These are phyloP conservation scores for Tuta absoluta DNA, from an alignment of 2,888 invertebrate species.

Conservation along the genomic window DNA sequence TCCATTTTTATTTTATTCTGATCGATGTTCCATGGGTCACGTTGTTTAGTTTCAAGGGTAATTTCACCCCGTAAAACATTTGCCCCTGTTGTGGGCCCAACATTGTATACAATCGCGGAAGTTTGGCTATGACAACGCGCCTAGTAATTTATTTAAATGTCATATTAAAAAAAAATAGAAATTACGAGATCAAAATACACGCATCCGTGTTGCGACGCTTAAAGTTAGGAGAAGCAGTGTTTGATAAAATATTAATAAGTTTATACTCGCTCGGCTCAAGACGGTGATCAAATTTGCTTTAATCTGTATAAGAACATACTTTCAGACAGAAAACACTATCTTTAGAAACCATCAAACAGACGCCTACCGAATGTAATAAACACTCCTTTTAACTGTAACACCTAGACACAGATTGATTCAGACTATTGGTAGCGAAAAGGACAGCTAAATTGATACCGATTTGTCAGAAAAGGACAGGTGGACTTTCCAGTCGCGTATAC, in stretches of 20 bases:
- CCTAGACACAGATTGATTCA: slow-evolving; percentile 21
- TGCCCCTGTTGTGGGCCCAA: too few species aligned
- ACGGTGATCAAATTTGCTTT: not conserved
- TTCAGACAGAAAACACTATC: not conserved
- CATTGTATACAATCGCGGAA: too few species aligned
- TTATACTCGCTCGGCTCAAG: not conserved
- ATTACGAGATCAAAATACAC: too few species aligned
- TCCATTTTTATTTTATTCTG: too few species aligned
- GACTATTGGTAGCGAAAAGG: slow-evolving; percentile 25
- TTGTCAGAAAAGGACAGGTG: slow-evolving; percentile 28
- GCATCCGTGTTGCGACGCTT: too few species aligned
- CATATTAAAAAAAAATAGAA: too few species aligned
- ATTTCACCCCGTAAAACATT: too few species aligned
- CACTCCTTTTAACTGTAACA: slow-evolving; percentile 21
- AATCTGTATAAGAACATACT: not conserved
- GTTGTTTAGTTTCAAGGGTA: too few species aligned
- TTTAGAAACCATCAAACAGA: slow-evolving; percentile 8
- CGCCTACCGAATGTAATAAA: slow-evolving; percentile 16
- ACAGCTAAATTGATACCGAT: slow-evolving; percentile 27
- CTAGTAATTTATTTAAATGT: not conserved
- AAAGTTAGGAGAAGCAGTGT: too few species aligned
- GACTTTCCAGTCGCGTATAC: slow-evolving; percentile 31
- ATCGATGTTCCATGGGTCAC: too few species aligned
- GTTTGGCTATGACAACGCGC: too few species aligned
- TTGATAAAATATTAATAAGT: not conserved